Evolutionary conservation across 2,797 vertebrate species (phyloP).

Genomic region (Todus mexicanus): DNA sequence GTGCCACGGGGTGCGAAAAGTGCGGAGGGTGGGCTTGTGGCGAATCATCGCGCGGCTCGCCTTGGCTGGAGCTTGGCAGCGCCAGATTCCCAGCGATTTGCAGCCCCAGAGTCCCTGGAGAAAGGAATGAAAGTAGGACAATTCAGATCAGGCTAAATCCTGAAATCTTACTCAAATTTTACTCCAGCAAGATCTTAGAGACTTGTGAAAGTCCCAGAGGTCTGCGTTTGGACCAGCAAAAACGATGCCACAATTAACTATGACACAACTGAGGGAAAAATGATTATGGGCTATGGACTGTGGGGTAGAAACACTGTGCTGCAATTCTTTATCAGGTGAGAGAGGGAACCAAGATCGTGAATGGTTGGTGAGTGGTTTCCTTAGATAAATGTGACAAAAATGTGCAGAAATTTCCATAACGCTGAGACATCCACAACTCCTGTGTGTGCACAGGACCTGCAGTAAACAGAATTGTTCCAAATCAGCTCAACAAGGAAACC

Average conservation of each 20-base stretch:
- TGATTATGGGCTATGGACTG: not conserved
- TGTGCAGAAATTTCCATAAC: not conserved
- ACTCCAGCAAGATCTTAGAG: not conserved
- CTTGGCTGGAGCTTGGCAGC: too few species aligned
- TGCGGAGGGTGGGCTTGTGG: too few species aligned
- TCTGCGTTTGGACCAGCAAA: not conserved
- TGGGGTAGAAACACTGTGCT: not conserved
- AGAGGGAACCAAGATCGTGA: not conserved
- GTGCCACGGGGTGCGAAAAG: too few species aligned
- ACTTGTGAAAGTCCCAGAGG: not conserved
- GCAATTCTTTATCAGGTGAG: not conserved
- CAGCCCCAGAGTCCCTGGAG: too few species aligned
- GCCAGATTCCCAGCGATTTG: too few species aligned
- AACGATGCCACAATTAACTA: not conserved
- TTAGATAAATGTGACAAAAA: not conserved
- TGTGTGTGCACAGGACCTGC: fast-evolving
- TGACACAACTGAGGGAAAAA: not conserved
- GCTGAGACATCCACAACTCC: not conserved
- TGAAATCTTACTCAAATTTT: not conserved
- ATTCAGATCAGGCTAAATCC: not conserved
- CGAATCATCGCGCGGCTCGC: too few species aligned
- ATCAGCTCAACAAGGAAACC: not conserved
- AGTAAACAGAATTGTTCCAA: not conserved
- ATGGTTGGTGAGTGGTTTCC: not conserved
- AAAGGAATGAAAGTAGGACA: too few species aligned